These are phyloP conservation scores for Cassiopea xamachana DNA, from an alignment of 30 jellyfish, hydroid and myxozoan species.

Conservation along the genomic window DNA sequence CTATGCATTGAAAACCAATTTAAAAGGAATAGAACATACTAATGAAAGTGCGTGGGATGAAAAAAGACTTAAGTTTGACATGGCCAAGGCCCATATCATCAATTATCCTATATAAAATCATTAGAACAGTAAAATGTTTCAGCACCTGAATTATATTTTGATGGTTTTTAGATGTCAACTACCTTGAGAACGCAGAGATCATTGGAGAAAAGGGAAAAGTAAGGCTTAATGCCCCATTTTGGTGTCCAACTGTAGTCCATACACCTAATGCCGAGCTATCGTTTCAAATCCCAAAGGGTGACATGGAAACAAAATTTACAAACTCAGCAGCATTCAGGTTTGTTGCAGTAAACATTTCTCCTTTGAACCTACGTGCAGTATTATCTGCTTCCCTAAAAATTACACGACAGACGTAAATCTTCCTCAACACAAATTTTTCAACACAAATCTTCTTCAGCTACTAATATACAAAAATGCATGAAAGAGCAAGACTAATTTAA, in stretches of 20 bases:
- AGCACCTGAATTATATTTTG: not conserved
- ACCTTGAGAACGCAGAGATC: conserved; percentile 53
- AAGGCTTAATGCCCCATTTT: conserved; percentile 54
- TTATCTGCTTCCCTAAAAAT: too few species aligned
- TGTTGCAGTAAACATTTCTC: not conserved
- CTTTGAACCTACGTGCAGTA: not conserved
- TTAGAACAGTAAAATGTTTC: too few species aligned
- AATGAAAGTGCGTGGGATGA: too few species aligned
- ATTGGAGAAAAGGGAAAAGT: conserved; percentile 76
- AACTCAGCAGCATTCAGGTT: conserved; percentile 76
- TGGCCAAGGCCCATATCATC: too few species aligned
- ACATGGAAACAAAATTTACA: conserved; percentile 42
- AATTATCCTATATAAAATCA: too few species aligned
- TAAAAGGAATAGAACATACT: too few species aligned
- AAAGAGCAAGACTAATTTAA: too few species aligned
- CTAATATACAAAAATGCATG: too few species aligned
- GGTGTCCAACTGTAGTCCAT: conserved; percentile 69
- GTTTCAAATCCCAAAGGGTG: conserved; percentile 64
- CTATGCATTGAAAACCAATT: not conserved
- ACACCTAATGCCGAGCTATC: conserved; percentile 43
- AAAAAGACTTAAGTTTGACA: too few species aligned
- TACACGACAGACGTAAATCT: too few species aligned
- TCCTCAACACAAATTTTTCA: too few species aligned
- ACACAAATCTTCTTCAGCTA: too few species aligned
- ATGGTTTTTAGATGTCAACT: conserved; percentile 46